Conservation (phyloP, 2,888 invertebrate genomes). For the Platycheirus albimanus region DNA sequence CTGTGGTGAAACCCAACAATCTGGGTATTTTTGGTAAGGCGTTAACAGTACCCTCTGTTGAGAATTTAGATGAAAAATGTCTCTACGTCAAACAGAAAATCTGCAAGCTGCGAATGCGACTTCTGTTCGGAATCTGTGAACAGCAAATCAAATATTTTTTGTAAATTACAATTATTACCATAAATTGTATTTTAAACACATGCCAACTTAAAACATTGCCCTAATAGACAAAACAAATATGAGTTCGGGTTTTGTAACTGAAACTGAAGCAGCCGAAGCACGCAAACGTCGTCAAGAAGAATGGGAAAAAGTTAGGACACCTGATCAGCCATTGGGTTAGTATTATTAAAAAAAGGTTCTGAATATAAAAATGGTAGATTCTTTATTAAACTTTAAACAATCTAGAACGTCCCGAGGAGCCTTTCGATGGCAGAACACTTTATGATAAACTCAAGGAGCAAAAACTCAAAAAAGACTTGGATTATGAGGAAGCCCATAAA, state of each 20-base stretch:
- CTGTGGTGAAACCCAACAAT: too few relatives aligned
- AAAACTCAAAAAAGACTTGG: constrained; percentile 94
- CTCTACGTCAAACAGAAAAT: too few relatives aligned
- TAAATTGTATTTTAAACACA: too few relatives aligned
- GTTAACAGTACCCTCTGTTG: too few relatives aligned
- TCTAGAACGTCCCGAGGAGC: constrained; percentile 94
- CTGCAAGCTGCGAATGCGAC: too few relatives aligned
- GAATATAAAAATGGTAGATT: background rate
- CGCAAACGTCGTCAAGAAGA: constrained; percentile 93
- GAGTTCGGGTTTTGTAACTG: constrained; percentile 96
- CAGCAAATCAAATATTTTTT: too few relatives aligned
- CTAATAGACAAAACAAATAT: constrained; percentile 83
- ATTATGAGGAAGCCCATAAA: constrained; percentile 97
- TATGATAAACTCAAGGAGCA: constrained; percentile 97
- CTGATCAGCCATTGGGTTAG: constrained; percentile 94
- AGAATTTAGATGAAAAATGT: too few relatives aligned
- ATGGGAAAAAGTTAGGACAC: constrained; percentile 97
- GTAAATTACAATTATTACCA: too few relatives aligned
- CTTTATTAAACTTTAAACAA: background rate
- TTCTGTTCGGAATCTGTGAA: too few relatives aligned
- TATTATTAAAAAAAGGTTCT: background rate
- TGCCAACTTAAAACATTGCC: too few relatives aligned
- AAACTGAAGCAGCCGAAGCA: constrained; percentile 92
- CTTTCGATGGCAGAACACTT: constrained; percentile 92
- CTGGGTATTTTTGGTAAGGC: too few relatives aligned